phyloP scores from a whole-genome alignment of 2,797 vertebrate species.

The Spondyliosoma cantharus region DNA sequence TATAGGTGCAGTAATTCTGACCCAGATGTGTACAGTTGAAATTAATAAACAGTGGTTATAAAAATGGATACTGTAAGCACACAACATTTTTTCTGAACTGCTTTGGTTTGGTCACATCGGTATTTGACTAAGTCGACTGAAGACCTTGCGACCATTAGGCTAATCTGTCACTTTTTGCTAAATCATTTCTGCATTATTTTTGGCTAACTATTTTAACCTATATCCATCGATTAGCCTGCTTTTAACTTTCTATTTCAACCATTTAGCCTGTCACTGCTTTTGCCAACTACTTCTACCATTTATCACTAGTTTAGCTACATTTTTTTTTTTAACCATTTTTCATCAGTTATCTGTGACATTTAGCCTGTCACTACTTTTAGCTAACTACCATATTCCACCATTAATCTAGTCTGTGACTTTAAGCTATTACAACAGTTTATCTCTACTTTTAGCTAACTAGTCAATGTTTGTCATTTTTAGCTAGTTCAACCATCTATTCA shows the following conservation, averaged over 20 bases:
- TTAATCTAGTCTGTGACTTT: neutral
- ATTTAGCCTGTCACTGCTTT: neutral
- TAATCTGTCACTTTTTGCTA: no score
- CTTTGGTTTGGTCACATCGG: neutral
- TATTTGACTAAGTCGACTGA: neutral
- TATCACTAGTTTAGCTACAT: no score
- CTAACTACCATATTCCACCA: neutral
- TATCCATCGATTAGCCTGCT: no score
- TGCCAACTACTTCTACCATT: neutral
- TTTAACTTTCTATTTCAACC: no score
- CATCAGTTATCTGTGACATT: neutral
- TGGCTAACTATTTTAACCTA: no score
- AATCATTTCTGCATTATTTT: no score
- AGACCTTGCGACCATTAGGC: no score
- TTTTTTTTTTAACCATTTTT: neutral
- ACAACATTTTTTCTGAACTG: neutral
- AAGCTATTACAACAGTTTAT: no score
- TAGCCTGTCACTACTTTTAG: neutral
- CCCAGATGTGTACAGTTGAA: neutral
- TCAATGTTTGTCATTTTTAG: no score
- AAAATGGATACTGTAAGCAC: no score
- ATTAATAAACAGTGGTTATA: neutral
- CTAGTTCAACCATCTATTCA: no score
- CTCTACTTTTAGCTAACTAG: neutral
- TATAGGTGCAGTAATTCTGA: neutral